Base-by-base conservation (phyloP, 1,140 invertebrate species). In the Danaus plexippus region DNA sequence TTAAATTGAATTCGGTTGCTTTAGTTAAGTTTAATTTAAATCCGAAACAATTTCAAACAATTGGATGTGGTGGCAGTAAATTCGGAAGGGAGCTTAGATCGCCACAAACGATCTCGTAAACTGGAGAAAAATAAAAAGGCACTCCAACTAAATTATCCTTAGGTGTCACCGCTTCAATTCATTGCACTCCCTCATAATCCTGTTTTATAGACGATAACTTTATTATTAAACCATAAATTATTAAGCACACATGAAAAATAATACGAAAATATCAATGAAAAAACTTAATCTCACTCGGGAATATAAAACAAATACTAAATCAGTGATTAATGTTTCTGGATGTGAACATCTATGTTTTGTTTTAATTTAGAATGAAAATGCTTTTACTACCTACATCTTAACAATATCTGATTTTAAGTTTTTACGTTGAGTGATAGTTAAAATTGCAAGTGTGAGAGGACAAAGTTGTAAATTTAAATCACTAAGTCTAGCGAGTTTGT, bases 391-490 rank as follows among this genome's bases (percentile, higher is more conserved):
- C 22, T 32, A 6, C 1, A 32, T 32, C 22, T 32, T 32, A 32
- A 3, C 2, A 3, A 69, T 66, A 71, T 67, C 67, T 57, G 66
- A 72, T 75, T 75, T 69, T 64, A 71, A 73, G 57, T 75, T 32
- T 32, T 32, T 50, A 64, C 61, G 61, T 67, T 63, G 57, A 59
- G 51, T 58, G 67, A 70, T 72, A 68, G 73, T 77, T 77, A 75
- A 75, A 77, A 73, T 69, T 76, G 70, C 69, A 73, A 75, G 73
- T 77, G 67, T 66, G 49, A 56, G 61, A 46, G 57, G 64, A 69
- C 68, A 32, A 69, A 83, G 68, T 80, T 73, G 63, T 71, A 77
- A 79, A 80, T 83, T 83, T 80, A 78, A 83, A 80, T 83, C 80
- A 83, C 74, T 69, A 71, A 79, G 69, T 78, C 71, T 73, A 67